Base-by-base conservation (phyloP, 2,797 vertebrate genomes). In the Propithecus deckenii region DNA sequence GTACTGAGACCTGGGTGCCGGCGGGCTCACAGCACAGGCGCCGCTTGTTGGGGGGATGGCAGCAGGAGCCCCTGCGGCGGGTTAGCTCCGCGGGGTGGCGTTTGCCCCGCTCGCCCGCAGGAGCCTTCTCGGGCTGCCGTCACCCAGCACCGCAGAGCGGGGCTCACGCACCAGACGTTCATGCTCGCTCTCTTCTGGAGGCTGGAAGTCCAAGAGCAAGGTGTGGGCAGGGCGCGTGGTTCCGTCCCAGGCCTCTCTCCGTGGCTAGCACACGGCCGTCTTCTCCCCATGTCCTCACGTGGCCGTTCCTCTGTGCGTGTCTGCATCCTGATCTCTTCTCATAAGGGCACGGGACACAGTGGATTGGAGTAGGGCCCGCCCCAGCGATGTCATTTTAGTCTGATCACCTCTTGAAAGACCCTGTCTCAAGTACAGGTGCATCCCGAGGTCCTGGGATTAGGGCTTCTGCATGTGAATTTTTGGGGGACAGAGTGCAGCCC, bases 21-120 rank as follows among this genome's bases (percentile, higher is more conserved):
- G 32, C 4, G 63, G 23, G 55, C 9, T 23, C 55, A 14, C 15
- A 5, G 38, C 32, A 35, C n/a, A 18, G 48, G 35, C 5, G 25
- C 23, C 32, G 57, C 46, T 57, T 23, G n/a, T 20, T 14, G 7
- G 30, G 35, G 67, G 35, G 52, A 7, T 1, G 63, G 32, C 6
- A 14, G 80, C 25, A 5, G 7, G 52, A 30, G 55, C 25, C n/a
- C 59, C 32, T 25, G 35, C 32, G 5, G 35, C 5, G 4, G 25
- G 23, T 6, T 3, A 30, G 63, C 11, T 28, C 55, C n/a, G 0
- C 1, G 2, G 4, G 55, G 32, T n/a, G 63, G 32, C 7, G 14
- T 65, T n/a, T 17, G 63, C 15, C 32, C 17, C 7, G 4, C 32
- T 18, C 32, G 32, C 30, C 13, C 1, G 15, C n/a, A 1, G 63